Evolutionary conservation across 2,797 vertebrate species (phyloP).

Genomic region (Gadopsis marmoratus): DNA sequence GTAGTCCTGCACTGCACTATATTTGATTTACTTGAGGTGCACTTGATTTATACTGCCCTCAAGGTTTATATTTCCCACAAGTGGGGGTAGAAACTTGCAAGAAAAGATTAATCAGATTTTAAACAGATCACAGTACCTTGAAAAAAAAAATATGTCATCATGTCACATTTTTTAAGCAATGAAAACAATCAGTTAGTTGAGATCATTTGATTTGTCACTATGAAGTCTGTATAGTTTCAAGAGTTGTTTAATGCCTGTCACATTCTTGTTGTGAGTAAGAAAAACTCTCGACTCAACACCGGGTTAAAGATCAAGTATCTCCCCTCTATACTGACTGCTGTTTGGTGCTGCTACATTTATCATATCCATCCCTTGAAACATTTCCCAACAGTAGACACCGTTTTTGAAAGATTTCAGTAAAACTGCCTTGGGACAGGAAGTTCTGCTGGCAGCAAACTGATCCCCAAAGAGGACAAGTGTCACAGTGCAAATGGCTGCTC

Average conservation of each 20-base stretch:
- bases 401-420: constrained; percentile 52
- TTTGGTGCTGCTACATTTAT: constrained; percentile 46
- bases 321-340: constrained; percentile 10
- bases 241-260: constrained; percentile 31
- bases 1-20: constrained; percentile 35
- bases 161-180: neutral
- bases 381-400: constrained; percentile 30
- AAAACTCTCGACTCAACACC: constrained; percentile 40
- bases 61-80: constrained; percentile 47
- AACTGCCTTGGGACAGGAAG: constrained; percentile 46
- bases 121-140: constrained; percentile 39
- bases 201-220: constrained; percentile 7
- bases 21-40: constrained; percentile 58
- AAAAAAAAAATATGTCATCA: neutral
- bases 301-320: constrained; percentile 10
- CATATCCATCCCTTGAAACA: constrained; percentile 33
- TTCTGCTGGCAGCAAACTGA: constrained; percentile 25
- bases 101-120: constrained; percentile 44
- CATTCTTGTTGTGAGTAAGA: too few species aligned
- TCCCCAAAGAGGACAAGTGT: constrained; percentile 24
- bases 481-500: constrained; percentile 23
- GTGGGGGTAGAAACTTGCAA: constrained; percentile 35
- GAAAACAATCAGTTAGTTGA: constrained; percentile 5
- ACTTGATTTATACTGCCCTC: constrained; percentile 55
- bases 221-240: constrained; percentile 5